Conservation (phyloP, 30 jellyfish, hydroid and myxozoan genomes). For the Cassiopea andromeda region DNA sequence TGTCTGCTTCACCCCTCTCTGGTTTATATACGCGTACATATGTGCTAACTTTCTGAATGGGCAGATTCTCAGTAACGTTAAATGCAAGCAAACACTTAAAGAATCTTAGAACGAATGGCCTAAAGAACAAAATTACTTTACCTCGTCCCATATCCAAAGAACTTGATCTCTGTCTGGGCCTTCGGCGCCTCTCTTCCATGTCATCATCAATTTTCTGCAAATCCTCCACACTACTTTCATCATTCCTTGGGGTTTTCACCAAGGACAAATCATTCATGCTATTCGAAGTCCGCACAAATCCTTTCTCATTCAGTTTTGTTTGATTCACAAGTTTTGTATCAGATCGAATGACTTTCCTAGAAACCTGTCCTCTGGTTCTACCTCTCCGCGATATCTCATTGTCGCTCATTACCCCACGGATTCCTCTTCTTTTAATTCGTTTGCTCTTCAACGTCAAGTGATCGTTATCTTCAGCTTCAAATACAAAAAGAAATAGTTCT, state of each 20-base stretch:
- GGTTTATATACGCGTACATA: no score
- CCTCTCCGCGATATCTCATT: slow-evolving; percentile 30
- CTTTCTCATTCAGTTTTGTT: not conserved
- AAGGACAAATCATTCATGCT: slow-evolving; percentile 81
- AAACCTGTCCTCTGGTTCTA: not conserved
- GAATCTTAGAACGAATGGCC: not conserved
- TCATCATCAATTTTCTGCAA: slow-evolving; percentile 32
- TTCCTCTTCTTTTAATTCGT: slow-evolving; percentile 25
- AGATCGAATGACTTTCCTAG: slow-evolving; percentile 32
- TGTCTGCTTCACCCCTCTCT: not conserved
- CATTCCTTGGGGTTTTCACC: slow-evolving; percentile 52
- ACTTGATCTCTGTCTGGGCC: slow-evolving; percentile 81
- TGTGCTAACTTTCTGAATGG: no score
- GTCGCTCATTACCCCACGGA: slow-evolving; percentile 48
- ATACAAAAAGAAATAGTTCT: not conserved
- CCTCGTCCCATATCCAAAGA: slow-evolving; percentile 91
- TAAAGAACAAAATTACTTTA: not conserved
- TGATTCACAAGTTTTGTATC: slow-evolving; percentile 32
- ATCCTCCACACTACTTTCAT: slow-evolving; percentile 48
- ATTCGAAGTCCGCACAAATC: slow-evolving; percentile 49
- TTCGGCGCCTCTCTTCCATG: slow-evolving; percentile 22
- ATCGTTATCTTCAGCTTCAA: slow-evolving; percentile 42
- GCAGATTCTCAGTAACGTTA: no score
- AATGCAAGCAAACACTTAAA: no score
- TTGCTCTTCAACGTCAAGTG: slow-evolving; percentile 21